Percentiles rank a stretch among this genome's conserved stretches.
Conservation (phyloP, 2,113 vertebrate species). For the Pomatorhinus ruficollis region DNA sequence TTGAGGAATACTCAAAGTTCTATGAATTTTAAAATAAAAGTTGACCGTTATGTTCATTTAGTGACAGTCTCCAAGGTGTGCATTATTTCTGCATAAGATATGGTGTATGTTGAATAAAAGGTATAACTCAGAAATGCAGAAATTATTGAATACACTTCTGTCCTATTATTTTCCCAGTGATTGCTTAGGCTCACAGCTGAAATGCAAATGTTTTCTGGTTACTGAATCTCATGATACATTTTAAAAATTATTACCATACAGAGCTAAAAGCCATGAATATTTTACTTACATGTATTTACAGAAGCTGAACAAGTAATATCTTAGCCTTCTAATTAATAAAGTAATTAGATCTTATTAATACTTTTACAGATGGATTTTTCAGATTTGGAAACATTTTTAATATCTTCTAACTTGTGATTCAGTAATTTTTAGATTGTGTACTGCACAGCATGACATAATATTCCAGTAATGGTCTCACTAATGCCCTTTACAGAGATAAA, state of each 20-base stretch:
- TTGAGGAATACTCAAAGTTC: neutral
- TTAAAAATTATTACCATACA: neutral
- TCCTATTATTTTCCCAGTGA: neutral
- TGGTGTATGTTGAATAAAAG: neutral
- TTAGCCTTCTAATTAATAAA: neutral
- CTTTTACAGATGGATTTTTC: neutral
- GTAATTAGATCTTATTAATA: neutral
- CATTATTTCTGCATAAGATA: neutral
- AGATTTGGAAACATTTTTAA: neutral
- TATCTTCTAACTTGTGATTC: neutral
- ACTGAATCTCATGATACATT: neutral
- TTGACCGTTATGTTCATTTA: neutral
- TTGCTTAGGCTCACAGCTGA: neutral
- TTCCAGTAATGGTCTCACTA: neutral
- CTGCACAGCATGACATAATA: neutral
- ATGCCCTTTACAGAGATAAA: neutral
- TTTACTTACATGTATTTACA: neutral
- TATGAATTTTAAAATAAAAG: neutral
- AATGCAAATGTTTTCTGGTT: neutral
- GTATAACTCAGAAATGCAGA: neutral
- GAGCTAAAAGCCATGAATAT: neutral
- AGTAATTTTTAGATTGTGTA: neutral
- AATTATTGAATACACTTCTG: fast-evolving
- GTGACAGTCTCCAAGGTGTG: neutral
- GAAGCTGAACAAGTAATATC: neutral